Evolutionary conservation across 2,888 invertebrate genomes (phyloP).

Genomic region (Nebria salina): DNA sequence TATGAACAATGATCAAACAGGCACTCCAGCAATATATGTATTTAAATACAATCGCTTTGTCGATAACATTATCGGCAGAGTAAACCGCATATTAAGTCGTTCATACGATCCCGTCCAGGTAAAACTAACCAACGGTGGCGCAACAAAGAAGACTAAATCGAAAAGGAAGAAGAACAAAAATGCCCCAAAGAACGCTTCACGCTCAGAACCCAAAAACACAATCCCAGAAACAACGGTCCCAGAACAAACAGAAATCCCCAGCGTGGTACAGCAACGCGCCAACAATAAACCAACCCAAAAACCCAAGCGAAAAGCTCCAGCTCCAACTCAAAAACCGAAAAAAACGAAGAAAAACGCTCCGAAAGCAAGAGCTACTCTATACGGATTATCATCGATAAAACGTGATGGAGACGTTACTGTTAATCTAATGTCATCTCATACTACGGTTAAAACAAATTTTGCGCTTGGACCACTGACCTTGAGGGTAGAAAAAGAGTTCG

Average conservation of each 20-base stretch:
- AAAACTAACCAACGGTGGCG: conserved; percentile 68
- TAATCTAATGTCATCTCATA: conserved; percentile 80
- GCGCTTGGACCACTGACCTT: conserved; percentile 81
- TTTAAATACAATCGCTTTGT: conserved; percentile 87
- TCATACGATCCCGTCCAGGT: conserved; percentile 89
- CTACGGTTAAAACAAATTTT: conserved; percentile 85
- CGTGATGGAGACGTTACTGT: conserved; percentile 84
- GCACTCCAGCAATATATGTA: conserved; percentile 77
- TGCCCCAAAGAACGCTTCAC: conserved; percentile 39
- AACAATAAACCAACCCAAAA: conserved; percentile 51
- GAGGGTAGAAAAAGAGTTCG: conserved; percentile 83
- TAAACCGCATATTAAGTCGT: conserved; percentile 80
- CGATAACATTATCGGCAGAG: conserved; percentile 82
- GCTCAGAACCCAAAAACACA: conserved; percentile 48
- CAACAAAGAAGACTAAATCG: conserved; percentile 66
- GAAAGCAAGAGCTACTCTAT: conserved; percentile 80
- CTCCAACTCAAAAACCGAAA: conserved; percentile 52
- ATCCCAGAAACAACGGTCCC: conserved; percentile 49
- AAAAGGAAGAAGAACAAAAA: conserved; percentile 60
- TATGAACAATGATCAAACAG: conserved; percentile 58
- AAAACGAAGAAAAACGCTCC: conserved; percentile 65
- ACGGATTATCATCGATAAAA: conserved; percentile 80
- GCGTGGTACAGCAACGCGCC: conserved; percentile 48
- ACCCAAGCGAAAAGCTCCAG: conserved; percentile 54
- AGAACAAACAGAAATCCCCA: conserved; percentile 53